These are phyloP conservation scores for Abrostola tripartita DNA, from an alignment of 2,888 invertebrate species.

Conservation along the genomic window DNA sequence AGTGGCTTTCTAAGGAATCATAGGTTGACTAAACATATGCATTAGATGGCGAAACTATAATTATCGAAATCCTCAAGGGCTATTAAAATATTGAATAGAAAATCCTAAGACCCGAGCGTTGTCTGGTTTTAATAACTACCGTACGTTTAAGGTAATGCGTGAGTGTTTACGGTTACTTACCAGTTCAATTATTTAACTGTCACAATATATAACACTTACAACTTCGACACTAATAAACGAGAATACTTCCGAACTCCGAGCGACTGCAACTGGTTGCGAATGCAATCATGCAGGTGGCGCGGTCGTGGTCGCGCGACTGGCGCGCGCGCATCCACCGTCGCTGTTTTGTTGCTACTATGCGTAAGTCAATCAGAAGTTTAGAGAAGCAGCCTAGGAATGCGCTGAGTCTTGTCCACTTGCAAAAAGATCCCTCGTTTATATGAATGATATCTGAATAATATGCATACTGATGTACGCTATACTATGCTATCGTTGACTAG, in stretches of 20 bases:
- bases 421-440: too few species aligned
- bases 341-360: conserved; percentile 45
- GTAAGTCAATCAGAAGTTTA: conserved; percentile 4
- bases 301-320: conserved; percentile 34
- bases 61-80: too few species aligned
- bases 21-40: too few species aligned
- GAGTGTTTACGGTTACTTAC: conserved; percentile 20
- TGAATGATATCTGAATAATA: too few species aligned
- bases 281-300: conserved; percentile 36
- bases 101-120: too few species aligned
- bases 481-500: neutral
- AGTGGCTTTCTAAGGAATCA: too few species aligned
- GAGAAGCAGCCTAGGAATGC: neutral
- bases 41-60: too few species aligned
- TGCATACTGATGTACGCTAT: too few species aligned
- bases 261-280: conserved; percentile 33
- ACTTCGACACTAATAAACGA: conserved; percentile 13
- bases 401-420: neutral
- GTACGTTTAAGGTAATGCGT: neutral
- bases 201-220: conserved; percentile 20
- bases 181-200: conserved; percentile 10
- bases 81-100: too few species aligned
- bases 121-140: too few species aligned
- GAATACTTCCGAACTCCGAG: neutral
- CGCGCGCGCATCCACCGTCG: conserved; percentile 35